Base-by-base conservation (phyloP, 1,140 invertebrate species). In the Ruditapes philippinarum region DNA sequence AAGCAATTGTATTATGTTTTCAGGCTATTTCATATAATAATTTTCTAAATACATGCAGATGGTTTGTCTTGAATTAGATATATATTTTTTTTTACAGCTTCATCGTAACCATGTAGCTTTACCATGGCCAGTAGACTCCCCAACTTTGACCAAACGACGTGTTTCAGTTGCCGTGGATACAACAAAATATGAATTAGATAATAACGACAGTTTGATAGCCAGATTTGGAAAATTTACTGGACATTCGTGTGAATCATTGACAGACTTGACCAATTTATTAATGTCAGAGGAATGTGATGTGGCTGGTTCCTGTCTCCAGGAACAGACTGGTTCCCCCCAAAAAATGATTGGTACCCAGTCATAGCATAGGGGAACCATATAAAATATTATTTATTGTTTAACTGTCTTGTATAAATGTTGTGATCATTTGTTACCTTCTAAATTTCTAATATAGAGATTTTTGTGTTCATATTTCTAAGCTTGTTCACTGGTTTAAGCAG, bases 91-190 rank as follows among this genome's bases (percentile, higher is more conserved):
- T 25, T 76, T 45, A 12, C 40, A 83, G 80, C 45, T 83, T 7
- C 80, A 83, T 31, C 31, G 80, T 17, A 83, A 83, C 40, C 80
- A 83, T 83, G 57, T 83, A 22, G 57, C 57, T 4, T 28, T 83
- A 45, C 25, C 54, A n/a, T 83, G 80, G 80, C 80, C 80, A 42
- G 80, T 68, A 40, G 7, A 19, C 0, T 4, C 19, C 22, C 80
- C 80, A 33, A 42, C n/a, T 14, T 42, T 83, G 25, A 42, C 80
- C 4, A 9, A 4, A 38, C 11, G 28, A 83, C 80, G 60, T 2
- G 62, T 83, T 4, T 42, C 33, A 33, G 38, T 83, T 40, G 22
- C 80, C 60, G 51, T 62, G n/a, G 80, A 83, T 45, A 83, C 60
- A 36, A 79, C 22, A 7, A 42, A 76, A 36, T 42, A 40, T 76